Evolutionary conservation across 1,140 invertebrate species (phyloP).

Genomic region (Drosophila sp.): DNA sequence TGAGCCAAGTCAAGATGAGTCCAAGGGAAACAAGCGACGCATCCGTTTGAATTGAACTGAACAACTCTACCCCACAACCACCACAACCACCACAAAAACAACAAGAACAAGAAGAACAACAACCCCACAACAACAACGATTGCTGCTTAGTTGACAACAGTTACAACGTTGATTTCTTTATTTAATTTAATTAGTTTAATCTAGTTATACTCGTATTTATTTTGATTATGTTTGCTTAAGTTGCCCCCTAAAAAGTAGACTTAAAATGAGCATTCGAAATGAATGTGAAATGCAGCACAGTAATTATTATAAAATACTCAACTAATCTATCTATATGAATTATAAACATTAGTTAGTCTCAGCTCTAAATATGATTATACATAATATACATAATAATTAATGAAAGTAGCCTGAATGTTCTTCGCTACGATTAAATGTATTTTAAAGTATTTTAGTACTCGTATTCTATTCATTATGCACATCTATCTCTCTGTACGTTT

Average conservation of each 20-base stretch:
- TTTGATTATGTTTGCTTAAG: conserved; percentile 31
- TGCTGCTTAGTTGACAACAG: conserved; percentile 27
- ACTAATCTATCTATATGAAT: conserved; percentile 42
- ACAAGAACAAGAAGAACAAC: neutral
- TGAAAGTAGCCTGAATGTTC: conserved; percentile 40
- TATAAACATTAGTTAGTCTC: conserved; percentile 6
- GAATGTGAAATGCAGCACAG: conserved; percentile 60
- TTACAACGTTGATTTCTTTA: conserved; percentile 22
- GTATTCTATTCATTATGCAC: conserved; percentile 54
- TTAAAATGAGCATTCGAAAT: conserved; percentile 27
- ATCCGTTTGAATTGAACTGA: conserved; percentile 53
- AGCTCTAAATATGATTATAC: conserved; percentile 29
- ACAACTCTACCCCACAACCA: conserved; percentile 3
- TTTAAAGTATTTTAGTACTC: conserved; percentile 75
- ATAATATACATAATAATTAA: conserved; percentile 29
- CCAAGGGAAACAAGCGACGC: conserved; percentile 50
- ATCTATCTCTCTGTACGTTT: conserved; percentile 53
- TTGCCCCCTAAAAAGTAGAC: conserved; percentile 43
- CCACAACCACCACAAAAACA: neutral
- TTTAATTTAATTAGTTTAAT: conserved; percentile 26
- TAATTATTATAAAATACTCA: conserved; percentile 78
- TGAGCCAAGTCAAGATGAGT: conserved; percentile 54
- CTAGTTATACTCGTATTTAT: conserved; percentile 29
- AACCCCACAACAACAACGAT: conserved; percentile 12
- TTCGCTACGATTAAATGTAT: conserved; percentile 55